These are phyloP conservation scores for Lepilemur ruficaudatus DNA, from an alignment of 2,797 vertebrate species.

Conservation along the genomic window DNA sequence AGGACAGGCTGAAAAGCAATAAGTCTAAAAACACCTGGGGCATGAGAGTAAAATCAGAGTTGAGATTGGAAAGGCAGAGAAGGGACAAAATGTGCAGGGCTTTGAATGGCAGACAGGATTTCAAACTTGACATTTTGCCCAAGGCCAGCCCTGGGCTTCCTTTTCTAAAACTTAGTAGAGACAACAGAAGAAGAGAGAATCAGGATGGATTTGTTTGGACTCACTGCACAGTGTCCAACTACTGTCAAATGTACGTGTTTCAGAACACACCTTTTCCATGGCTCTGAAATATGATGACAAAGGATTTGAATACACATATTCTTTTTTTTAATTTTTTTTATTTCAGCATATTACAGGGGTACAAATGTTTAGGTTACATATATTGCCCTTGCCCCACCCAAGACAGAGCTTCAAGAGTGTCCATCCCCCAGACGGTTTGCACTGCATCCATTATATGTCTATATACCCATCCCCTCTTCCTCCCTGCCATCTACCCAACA, in stretches of 20 bases:
- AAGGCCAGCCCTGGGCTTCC: background rate
- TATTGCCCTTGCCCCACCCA: too few species aligned
- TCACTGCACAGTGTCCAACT: background rate
- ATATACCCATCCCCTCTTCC: too few species aligned
- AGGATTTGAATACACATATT: background rate
- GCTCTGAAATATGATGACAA: background rate
- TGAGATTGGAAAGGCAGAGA: background rate
- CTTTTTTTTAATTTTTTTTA: background rate
- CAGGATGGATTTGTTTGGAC: background rate
- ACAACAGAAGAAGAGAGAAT: background rate
- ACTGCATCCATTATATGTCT: too few species aligned
- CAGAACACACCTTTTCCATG: background rate
- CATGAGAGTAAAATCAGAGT: background rate
- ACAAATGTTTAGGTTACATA: too few species aligned
- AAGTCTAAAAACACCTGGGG: background rate
- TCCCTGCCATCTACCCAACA: too few species aligned
- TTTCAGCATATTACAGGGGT: too few species aligned
- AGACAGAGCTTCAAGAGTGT: too few species aligned
- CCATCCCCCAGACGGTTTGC: too few species aligned
- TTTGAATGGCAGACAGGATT: background rate
- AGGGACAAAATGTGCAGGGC: background rate
- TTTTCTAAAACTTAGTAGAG: background rate
- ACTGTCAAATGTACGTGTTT: background rate
- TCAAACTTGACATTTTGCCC: slow-evolving; percentile 39
- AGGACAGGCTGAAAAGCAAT: background rate